Conservation (phyloP, 2,888 invertebrate genomes). For the Lissocephala sabroskyi region DNA sequence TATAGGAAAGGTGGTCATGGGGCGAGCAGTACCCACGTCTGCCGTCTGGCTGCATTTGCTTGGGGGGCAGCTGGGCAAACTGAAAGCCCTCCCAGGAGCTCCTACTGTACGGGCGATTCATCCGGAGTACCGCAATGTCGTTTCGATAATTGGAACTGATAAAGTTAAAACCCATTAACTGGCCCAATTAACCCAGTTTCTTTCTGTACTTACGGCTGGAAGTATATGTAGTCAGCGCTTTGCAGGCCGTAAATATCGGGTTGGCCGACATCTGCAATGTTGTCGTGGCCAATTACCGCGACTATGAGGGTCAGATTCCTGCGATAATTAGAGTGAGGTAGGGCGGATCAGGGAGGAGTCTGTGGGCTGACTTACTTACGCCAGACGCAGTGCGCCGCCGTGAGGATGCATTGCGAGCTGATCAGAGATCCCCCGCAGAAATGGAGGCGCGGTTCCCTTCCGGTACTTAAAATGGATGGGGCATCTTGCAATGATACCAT, state of each 20-base stretch:
- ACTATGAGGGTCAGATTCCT: conserved; percentile 51
- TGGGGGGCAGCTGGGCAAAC: conserved; percentile 52
- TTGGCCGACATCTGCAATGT: conserved; percentile 39
- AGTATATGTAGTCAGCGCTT: conserved; percentile 54
- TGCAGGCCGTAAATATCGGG: conserved; percentile 43
- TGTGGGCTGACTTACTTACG: conserved; percentile 67
- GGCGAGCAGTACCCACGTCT: conserved; percentile 40
- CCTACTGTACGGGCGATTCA: conserved; percentile 31
- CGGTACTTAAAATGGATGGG: background rate
- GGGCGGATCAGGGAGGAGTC: no score
- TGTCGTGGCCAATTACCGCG: conserved; percentile 60
- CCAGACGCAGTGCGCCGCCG: conserved; percentile 70
- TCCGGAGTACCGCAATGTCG: conserved; percentile 65
- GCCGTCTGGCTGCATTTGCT: conserved; percentile 45
- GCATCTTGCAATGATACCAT: conserved; percentile 69
- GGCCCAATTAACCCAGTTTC: background rate
- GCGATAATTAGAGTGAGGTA: conserved; percentile 5
- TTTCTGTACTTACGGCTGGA: conserved; percentile 58
- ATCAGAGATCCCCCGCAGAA: conserved; percentile 70
- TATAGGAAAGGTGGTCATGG: no score
- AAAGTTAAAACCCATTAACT: background rate
- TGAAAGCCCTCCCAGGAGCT: conserved; percentile 9
- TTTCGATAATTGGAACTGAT: conserved; percentile 61
- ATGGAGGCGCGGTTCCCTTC: conserved; percentile 42
- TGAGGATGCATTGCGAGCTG: conserved; percentile 63